A percentile compares a stretch with the other conserved stretches of the same genome.
phyloP scores from a whole-genome alignment of 2,888 invertebrate genomes.

The Apotomis turbidana region DNA sequence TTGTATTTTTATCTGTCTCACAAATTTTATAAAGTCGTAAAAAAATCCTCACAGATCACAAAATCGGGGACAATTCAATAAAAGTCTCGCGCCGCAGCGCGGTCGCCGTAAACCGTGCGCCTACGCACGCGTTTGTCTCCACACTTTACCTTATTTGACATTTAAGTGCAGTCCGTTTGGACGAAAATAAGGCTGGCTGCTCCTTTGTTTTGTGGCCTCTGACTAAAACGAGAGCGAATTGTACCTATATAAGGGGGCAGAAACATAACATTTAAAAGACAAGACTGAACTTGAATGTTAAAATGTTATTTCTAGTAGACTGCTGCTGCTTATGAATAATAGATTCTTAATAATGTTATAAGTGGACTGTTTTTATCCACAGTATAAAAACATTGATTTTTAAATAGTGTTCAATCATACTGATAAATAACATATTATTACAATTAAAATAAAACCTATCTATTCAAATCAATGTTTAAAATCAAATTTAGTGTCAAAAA shows the following conservation, averaged over 20 bases:
- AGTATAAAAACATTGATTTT: too few species aligned
- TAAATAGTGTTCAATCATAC: too few species aligned
- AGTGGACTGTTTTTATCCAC: too few species aligned
- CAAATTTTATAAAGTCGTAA: slow-evolving; percentile 31
- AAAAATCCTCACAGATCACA: slow-evolving; percentile 32
- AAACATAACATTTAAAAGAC: neutral
- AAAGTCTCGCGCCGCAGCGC: slow-evolving; percentile 10
- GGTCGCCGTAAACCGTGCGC: slow-evolving; percentile 42
- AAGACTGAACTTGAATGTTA: neutral
- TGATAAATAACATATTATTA: too few species aligned
- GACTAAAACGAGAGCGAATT: slow-evolving; percentile 17
- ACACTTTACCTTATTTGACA: slow-evolving; percentile 50
- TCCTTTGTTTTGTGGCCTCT: slow-evolving; percentile 24
- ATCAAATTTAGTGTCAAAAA: neutral
- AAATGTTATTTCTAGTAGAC: neutral
- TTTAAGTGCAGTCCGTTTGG: slow-evolving; percentile 44
- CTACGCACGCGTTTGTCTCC: slow-evolving; percentile 58
- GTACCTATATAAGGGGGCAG: neutral
- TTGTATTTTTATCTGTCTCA: slow-evolving; percentile 19
- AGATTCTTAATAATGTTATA: too few species aligned
- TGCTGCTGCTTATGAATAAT: too few species aligned
- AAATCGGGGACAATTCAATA: slow-evolving; percentile 32
- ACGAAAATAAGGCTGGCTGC: slow-evolving; percentile 16
- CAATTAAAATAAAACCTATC: too few species aligned
- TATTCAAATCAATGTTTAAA: too few species aligned